These are phyloP conservation scores for Drosophila biarmipes DNA, from an alignment of 1,140 invertebrate species.

Conservation along the genomic window DNA sequence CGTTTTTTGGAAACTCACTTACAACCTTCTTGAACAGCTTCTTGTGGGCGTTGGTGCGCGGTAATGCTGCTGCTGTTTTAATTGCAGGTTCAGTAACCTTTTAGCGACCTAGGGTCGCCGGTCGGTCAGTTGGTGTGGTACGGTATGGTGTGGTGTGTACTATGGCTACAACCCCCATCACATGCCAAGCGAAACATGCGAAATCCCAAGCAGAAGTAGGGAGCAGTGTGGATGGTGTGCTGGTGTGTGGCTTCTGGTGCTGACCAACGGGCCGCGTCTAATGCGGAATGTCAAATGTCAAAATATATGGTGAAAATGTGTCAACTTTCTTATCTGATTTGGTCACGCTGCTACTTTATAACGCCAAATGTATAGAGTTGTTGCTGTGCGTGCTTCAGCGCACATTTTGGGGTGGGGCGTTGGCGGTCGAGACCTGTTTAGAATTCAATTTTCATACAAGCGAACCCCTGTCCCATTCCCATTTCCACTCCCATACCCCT, in stretches of 20 bases:
- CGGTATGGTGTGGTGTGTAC: neutral
- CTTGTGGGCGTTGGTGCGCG: slow-evolving; percentile 35
- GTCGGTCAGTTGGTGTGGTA: slow-evolving; percentile 26
- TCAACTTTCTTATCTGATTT: slow-evolving; percentile 85
- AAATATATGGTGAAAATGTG: slow-evolving; percentile 85
- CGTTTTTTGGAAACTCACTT: neutral
- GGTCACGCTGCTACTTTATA: slow-evolving; percentile 84
- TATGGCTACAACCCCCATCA: slow-evolving; percentile 74
- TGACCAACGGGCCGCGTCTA: slow-evolving; percentile 82
- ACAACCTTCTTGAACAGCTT: slow-evolving; percentile 5
- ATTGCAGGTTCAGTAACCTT: slow-evolving; percentile 82
- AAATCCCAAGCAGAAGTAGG: slow-evolving; percentile 70
- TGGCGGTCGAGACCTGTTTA: slow-evolving; percentile 78
- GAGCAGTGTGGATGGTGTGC: slow-evolving; percentile 8
- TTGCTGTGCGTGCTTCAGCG: slow-evolving; percentile 78
- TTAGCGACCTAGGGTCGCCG: slow-evolving; percentile 55
- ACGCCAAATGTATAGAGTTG: slow-evolving; percentile 73
- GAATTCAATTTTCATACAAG: slow-evolving; percentile 83
- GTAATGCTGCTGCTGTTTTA: slow-evolving; percentile 46
- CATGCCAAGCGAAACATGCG: slow-evolving; percentile 66
- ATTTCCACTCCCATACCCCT: slow-evolving; percentile 17
- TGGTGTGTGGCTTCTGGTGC: slow-evolving; percentile 29
- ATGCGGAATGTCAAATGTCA: slow-evolving; percentile 84
- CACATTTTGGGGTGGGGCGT: slow-evolving; percentile 59
- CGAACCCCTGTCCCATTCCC: slow-evolving; percentile 47